Evolutionary conservation across 1,140 invertebrate genomes (phyloP), one percentile per base, ranked within the genome.

Genomic region (Lepidurus couesii): DNA sequence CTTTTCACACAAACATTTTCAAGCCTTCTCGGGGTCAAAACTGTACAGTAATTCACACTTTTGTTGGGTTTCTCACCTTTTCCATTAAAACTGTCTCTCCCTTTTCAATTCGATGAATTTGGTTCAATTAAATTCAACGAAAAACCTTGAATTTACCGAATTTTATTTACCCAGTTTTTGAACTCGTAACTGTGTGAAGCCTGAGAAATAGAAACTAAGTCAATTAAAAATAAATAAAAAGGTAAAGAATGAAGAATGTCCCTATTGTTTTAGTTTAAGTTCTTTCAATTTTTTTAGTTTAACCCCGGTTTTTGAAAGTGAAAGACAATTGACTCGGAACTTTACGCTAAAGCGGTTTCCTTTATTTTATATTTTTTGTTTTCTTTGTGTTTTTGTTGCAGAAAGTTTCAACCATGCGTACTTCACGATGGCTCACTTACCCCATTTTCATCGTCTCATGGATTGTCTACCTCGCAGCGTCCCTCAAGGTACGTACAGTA

Each of bases 381-480:
- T 65, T 65, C 9, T 21, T 65, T 65, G 13, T 65, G 16, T 65
- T 65, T 65, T 65, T 65, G 16, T 65, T n/a, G 53, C 53, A 65
- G 21, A 65, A 65, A 0, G 53, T 65, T n/a, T 21, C n/a, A 65
- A 21, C 53, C 53, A 65, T 65, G 53, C 53, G 21, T 34, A 34
- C 34, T 65, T 65, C 53, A 65, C 53, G 53, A 65, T 65, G 53
- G 53, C 53, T 65, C 53, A 65, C 53, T 21, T 65, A 65, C 53
- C 53, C 53, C 53, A 65, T 65, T 65, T 65, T 65, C 53, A 65
- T 65, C 53, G 53, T 65, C 53, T 65, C 53, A 21, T 65, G 53
- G 53, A 65, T 21, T 65, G 53, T 1, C n/a, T 65, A 65, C 53
- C 53, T 65, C n/a, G 53, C 53, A 65, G 53, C 53, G 53, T 65